These are phyloP conservation scores for Australoheros scitulus DNA, from an alignment of 2,113 vertebrate genomes.

Conservation along the genomic window DNA sequence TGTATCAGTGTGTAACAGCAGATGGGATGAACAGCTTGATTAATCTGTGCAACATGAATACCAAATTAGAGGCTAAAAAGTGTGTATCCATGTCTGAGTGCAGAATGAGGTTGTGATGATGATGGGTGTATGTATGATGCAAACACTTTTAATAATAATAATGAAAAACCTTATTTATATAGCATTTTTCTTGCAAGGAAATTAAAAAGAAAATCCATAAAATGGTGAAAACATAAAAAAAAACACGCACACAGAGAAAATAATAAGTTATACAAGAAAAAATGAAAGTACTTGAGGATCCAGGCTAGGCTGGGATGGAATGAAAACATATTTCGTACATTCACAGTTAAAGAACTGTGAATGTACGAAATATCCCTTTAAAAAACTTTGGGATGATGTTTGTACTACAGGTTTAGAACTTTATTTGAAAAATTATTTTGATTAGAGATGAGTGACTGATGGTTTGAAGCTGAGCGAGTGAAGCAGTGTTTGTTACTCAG, in stretches of 20 bases:
- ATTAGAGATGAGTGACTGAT: too few relatives aligned
- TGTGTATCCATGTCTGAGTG: constrained; percentile 8
- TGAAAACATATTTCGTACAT: too few relatives aligned
- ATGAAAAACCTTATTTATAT: background rate
- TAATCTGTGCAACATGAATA: constrained; percentile 91
- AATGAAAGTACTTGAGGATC: too few relatives aligned
- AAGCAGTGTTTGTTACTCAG: too few relatives aligned
- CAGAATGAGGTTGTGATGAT: background rate
- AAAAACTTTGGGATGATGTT: too few relatives aligned
- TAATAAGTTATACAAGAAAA: too few relatives aligned
- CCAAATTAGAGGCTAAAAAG: constrained; percentile 80
- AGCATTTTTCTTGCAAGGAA: background rate
- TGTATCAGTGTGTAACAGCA: constrained; percentile 33
- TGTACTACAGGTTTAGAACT: too few relatives aligned
- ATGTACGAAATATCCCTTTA: background rate
- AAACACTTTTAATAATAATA: background rate
- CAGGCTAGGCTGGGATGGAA: background rate
- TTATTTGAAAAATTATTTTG: too few relatives aligned
- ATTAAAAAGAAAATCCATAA: background rate
- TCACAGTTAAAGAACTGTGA: background rate
- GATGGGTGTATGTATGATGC: background rate
- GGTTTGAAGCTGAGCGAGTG: too few relatives aligned
- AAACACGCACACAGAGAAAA: too few relatives aligned
- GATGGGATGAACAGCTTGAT: constrained; percentile 86
- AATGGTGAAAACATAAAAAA: background rate